Evolutionary conservation across 2,888 invertebrate genomes (phyloP).

Genomic region (Spisula subtruncata): DNA sequence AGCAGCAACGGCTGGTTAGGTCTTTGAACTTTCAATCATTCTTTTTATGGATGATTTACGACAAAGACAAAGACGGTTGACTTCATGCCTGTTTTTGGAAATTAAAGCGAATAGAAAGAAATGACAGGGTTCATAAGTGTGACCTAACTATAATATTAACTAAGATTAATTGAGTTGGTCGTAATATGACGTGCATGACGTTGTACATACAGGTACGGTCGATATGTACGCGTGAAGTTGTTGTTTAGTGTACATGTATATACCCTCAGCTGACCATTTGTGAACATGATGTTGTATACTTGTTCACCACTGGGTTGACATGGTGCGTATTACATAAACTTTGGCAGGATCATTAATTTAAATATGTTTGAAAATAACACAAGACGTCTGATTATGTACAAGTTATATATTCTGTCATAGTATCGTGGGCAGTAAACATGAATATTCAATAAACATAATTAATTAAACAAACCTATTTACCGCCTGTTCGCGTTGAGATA

Average conservation of each 20-base stretch:
- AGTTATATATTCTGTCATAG: constrained; percentile 30
- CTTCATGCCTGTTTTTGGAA: too few species aligned
- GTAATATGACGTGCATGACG: neutral
- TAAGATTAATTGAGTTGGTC: too few species aligned
- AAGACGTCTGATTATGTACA: constrained; percentile 20
- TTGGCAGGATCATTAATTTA: constrained; percentile 20
- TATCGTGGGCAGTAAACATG: constrained; percentile 32
- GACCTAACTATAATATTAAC: too few species aligned
- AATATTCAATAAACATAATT: constrained; percentile 19
- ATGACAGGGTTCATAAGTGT: too few species aligned
- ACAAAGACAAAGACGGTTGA: too few species aligned
- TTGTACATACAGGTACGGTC: neutral
- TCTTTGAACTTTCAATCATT: too few species aligned
- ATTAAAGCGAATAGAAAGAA: too few species aligned
- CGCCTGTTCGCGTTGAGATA: neutral
- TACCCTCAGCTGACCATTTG: neutral
- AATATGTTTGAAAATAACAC: neutral
- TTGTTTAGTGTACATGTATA: neutral
- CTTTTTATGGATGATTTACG: too few species aligned
- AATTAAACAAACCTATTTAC: neutral
- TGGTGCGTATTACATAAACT: constrained; percentile 4
- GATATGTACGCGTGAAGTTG: neutral
- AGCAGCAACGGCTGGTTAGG: too few species aligned
- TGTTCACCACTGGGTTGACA: neutral
- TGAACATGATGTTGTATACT: neutral